Conservation (phyloP, 2,888 invertebrate genomes). For the Pammene fasciana region DNA sequence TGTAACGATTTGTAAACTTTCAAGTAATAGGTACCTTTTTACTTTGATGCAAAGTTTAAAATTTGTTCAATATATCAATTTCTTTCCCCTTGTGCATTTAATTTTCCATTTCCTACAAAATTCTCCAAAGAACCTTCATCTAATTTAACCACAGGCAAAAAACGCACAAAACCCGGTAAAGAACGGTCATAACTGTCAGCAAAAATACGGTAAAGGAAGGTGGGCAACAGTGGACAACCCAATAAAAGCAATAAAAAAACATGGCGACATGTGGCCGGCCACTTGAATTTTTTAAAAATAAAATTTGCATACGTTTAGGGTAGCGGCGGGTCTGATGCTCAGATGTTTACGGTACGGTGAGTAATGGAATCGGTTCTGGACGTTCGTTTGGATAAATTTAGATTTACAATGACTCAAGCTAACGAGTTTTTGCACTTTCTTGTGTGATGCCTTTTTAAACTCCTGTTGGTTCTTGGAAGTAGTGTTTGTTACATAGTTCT, state of each 20-base stretch:
- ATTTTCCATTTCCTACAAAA: neutral
- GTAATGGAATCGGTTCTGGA: constrained; percentile 4
- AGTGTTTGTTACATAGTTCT: no score
- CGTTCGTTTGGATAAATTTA: constrained; percentile 1
- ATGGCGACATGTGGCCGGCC: constrained; percentile 73
- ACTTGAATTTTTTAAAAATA: constrained; percentile 79
- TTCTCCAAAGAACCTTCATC: constrained; percentile 7
- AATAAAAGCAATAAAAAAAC: constrained; percentile 62
- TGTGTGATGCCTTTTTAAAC: no score
- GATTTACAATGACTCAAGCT: constrained; percentile 2
- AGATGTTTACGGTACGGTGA: constrained; percentile 2
- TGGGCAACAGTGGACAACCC: constrained; percentile 45
- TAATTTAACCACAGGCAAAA: constrained; percentile 15
- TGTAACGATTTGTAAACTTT: no score
- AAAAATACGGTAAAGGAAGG: constrained; percentile 38
- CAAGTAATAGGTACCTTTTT: no score
- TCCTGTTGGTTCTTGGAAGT: no score
- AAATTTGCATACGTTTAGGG: constrained; percentile 79
- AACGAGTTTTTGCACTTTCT: neutral
- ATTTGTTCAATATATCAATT: neutral
- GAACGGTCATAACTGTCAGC: constrained; percentile 32
- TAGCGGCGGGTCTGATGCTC: constrained; percentile 23
- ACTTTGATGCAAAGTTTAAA: neutral
- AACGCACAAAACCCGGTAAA: constrained; percentile 25
- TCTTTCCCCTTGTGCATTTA: neutral